These are phyloP conservation scores for Coelopa pilipes DNA, from an alignment of 2,888 invertebrate genomes.

Conservation along the genomic window DNA sequence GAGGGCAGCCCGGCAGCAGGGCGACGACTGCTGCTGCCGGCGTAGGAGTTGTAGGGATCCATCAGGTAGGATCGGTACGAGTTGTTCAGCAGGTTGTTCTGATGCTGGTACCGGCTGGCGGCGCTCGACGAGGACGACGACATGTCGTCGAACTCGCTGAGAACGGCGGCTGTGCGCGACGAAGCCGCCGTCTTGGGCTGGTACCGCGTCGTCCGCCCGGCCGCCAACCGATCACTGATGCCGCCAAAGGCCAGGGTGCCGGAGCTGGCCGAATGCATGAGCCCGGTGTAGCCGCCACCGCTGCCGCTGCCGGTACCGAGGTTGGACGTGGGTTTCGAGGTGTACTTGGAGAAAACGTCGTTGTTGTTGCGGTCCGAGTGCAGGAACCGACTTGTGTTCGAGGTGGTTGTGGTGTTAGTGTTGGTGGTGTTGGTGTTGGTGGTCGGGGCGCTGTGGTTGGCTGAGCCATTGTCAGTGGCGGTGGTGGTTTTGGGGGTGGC, in stretches of 20 bases:
- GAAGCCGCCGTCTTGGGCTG: constrained; percentile 51
- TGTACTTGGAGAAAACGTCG: constrained; percentile 52
- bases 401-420: constrained; percentile 52
- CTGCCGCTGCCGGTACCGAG: constrained; percentile 14
- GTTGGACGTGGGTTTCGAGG: constrained; percentile 45
- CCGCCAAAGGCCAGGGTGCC: constrained; percentile 61
- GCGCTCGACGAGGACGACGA: constrained; percentile 42
- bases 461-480: constrained; percentile 53
- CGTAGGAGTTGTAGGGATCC: constrained; percentile 54
- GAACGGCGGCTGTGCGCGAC: constrained; percentile 45
- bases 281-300: constrained; percentile 43
- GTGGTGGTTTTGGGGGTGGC: constrained; percentile 44
- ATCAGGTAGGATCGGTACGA: constrained; percentile 55
- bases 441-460: constrained; percentile 55
- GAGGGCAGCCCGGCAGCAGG: constrained; percentile 45
- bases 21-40: constrained; percentile 44
- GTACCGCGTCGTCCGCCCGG: constrained; percentile 46
- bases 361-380: constrained; percentile 45
- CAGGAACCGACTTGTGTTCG: constrained; percentile 41
- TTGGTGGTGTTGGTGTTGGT: constrained; percentile 51
- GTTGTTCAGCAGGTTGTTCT: constrained; percentile 41
- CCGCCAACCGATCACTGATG: constrained; percentile 60
- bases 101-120: constrained; percentile 45
- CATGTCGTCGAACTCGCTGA: constrained; percentile 46
- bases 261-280: constrained; percentile 62